Evolutionary conservation across 2,797 vertebrate genomes (phyloP).

Genomic region (Brachyalestes nurse): DNA sequence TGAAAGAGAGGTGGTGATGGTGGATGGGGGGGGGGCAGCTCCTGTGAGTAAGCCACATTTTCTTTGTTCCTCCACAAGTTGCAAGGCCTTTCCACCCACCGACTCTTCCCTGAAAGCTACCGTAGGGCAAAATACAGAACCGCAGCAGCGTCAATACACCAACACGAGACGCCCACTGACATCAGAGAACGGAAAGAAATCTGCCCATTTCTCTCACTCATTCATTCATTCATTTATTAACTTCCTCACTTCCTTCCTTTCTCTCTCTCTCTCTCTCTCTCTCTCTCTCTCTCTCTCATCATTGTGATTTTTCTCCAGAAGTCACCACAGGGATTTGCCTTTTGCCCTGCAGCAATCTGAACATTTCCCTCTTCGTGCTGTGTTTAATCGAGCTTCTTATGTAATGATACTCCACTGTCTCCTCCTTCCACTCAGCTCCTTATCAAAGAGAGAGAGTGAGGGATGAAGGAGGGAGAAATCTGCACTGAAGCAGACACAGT

Average conservation of each 20-base stretch:
- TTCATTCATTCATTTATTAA: background rate
- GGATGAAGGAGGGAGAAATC: background rate
- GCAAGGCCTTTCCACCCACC: slow-evolving; percentile 13
- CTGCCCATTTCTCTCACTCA: background rate
- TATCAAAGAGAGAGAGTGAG: slow-evolving; percentile 62
- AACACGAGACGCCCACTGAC: background rate
- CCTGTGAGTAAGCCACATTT: background rate
- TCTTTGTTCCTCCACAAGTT: background rate
- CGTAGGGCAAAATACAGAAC: too few relatives aligned
- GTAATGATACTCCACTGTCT: slow-evolving; percentile 70
- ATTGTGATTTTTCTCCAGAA: background rate
- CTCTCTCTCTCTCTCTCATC: background rate
- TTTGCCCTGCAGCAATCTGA: background rate
- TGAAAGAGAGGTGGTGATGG: background rate
- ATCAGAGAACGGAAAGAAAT: background rate
- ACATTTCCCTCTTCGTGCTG: background rate
- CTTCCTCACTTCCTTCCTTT: background rate
- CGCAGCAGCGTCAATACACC: background rate
- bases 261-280: background rate
- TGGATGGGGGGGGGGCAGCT: background rate
- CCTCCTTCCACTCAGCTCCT: slow-evolving; percentile 68
- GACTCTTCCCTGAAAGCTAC: background rate
- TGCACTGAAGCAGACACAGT: background rate
- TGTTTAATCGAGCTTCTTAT: slow-evolving; percentile 33
- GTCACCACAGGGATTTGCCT: background rate